A percentile compares a stretch with the other conserved stretches of the same genome.
These are phyloP conservation scores for Neodiprion fabricii DNA, from an alignment of 1,140 invertebrate species.

Conservation along the genomic window DNA sequence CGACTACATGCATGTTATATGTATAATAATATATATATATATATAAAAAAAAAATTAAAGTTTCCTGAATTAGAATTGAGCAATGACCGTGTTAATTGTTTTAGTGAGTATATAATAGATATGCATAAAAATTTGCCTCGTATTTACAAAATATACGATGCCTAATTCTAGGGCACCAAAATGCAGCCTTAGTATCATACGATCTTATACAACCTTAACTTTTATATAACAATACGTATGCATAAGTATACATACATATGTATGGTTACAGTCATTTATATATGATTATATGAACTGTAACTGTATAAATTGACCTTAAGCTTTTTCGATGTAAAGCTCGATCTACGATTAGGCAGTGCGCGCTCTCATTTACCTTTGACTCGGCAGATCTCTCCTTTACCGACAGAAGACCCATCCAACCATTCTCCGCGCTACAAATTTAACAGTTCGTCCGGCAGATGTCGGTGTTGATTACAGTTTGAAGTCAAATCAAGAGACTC, in stretches of 20 bases:
- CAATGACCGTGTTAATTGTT: not conserved
- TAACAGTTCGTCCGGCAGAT: too few relatives aligned
- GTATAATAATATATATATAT: not conserved
- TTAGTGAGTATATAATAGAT: not conserved
- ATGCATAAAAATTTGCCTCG: not conserved
- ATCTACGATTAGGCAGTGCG: constrained; percentile 1
- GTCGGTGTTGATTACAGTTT: too few relatives aligned
- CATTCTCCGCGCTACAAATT: too few relatives aligned
- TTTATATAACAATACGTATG: too few relatives aligned
- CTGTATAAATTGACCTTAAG: not conserved
- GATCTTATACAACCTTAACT: too few relatives aligned
- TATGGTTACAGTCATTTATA: too few relatives aligned
- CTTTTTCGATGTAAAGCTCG: not conserved
- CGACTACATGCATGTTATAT: too few relatives aligned
- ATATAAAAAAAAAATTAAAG: not conserved
- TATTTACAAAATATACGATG: not conserved
- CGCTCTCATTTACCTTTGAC: not conserved
- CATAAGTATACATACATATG: too few relatives aligned
- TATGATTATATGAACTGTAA: not conserved
- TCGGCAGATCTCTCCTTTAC: not conserved
- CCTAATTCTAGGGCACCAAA: not conserved
- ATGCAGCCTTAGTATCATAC: not conserved
- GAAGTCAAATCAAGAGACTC: too few relatives aligned
- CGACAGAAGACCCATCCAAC: not conserved
- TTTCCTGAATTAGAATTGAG: constrained; percentile 1